These are phyloP conservation scores for Mnemiopsis leidyi DNA, from an alignment of 37 sponge, comb jelly and placozoan genomes.

Conservation along the genomic window DNA sequence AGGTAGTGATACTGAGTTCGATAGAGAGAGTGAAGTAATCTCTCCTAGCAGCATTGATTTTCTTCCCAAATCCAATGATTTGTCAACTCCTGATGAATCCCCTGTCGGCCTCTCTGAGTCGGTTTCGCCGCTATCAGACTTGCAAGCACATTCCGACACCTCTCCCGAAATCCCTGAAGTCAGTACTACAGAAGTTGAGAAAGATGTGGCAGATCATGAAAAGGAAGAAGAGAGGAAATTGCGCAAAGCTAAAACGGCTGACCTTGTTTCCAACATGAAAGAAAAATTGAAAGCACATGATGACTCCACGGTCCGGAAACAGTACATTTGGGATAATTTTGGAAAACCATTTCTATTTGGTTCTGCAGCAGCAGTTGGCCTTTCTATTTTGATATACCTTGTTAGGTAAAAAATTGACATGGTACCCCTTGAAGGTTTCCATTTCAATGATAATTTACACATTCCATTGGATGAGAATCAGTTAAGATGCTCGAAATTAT, in stretches of 20 bases:
- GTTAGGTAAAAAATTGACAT: not conserved
- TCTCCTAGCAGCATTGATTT: not conserved
- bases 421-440: not conserved
- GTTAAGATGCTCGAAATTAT: no score
- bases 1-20: not conserved
- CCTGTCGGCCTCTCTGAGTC: not conserved
- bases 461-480: not conserved
- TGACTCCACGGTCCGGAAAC: not conserved
- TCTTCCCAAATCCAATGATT: not conserved
- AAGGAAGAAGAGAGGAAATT: not conserved
- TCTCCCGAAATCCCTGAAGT: conserved; percentile 3
- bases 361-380: conserved; percentile 24
- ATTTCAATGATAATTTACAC: not conserved
- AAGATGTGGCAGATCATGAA: not conserved
- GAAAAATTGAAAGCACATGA: conserved; percentile 28
- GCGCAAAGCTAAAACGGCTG: conserved; percentile 42
- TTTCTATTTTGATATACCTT: conserved; percentile 19
- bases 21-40: not conserved
- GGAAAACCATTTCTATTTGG: conserved; percentile 47
- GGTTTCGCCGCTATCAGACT: not conserved
- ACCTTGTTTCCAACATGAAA: conserved; percentile 22
- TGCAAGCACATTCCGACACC: not conserved
- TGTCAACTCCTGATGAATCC: not conserved
- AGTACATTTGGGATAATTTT: conserved; percentile 11
- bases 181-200: not conserved